Base-by-base conservation (phyloP, 2,113 vertebrate species). In the Sapayoa aenigma region DNA sequence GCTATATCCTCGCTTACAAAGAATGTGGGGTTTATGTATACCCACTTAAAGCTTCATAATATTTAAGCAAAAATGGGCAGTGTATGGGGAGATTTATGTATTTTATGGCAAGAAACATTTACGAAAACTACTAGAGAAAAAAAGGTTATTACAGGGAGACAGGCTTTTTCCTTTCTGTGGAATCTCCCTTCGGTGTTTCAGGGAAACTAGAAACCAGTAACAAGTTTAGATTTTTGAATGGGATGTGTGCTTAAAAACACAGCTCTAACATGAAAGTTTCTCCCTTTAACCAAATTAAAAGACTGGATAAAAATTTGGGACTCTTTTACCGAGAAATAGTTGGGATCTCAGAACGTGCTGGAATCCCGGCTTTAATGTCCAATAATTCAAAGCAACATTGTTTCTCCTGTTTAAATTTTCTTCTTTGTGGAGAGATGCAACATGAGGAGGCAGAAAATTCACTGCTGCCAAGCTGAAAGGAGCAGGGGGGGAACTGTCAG, bases 331-430 rank as follows among this genome's bases (percentile, higher is more conserved):
- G 13, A 94, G 90, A 93, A 91, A 83, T 30, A 86, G 58, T 88
- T 91, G 47, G 76, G 90, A 90, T 83, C 52, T 44, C 60, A 88
- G 75, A 94, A 91, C 0, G 0, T 93, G 44, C 60, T 85, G 55
- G 77, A 52, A 63, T 60, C 77, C 66, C 59, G 47, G 31, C 65
- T 76, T 89, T 78, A 44, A 94, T 89, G 93, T 87, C 74, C 87
- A 86, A 19, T 79, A 88, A 90, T 92, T 94, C 67, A 96, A 97
- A 94, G 79, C 59, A 90, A 94, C 89, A 84, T 79, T 96, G 80
- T 71, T 94, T 84, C 65, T 77, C 77, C 80, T 47, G 63, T 85
- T 93, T 85, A 90, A 94, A 75, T 90, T 63, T 93, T 94, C 71
- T 73, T 62, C 84, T 90, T 91, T 91, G 76, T 58, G 81, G 77